These are phyloP conservation scores for Sebastes dallii DNA, from an alignment of 2,797 vertebrate genomes.

Conservation along the genomic window DNA sequence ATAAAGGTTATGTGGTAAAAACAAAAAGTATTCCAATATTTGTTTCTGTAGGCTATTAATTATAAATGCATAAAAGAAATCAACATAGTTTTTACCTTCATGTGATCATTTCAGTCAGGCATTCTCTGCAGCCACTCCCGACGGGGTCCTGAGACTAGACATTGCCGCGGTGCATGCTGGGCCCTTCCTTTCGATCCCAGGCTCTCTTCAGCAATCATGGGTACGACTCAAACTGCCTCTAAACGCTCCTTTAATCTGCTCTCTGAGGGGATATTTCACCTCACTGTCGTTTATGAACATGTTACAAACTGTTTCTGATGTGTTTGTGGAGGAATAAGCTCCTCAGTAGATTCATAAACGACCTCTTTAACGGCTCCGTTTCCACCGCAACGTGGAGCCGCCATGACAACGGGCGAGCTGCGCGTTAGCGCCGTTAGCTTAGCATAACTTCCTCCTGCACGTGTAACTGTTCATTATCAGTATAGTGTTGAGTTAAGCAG, in stretches of 20 bases:
- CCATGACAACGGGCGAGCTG: slow-evolving; percentile 36
- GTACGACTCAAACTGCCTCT: slow-evolving; percentile 56
- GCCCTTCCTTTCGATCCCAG: slow-evolving; percentile 81
- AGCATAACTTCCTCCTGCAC: background rate
- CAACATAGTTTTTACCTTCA: background rate
- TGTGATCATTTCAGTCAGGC: slow-evolving; percentile 58
- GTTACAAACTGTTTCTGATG: background rate
- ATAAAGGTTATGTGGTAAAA: background rate
- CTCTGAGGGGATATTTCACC: accelerated
- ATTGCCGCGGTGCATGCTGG: slow-evolving; percentile 79
- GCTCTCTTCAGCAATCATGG: slow-evolving; percentile 80
- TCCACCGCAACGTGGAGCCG: slow-evolving; percentile 79
- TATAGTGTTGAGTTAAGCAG: background rate
- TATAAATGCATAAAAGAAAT: background rate
- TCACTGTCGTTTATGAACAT: background rate
- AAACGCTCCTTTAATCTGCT: background rate
- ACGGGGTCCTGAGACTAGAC: slow-evolving; percentile 62
- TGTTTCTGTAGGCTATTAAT: background rate
- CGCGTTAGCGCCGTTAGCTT: slow-evolving; percentile 46
- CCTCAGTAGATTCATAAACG: accelerated
- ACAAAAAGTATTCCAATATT: background rate
- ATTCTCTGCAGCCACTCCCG: background rate
- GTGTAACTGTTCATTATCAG: too few species aligned
- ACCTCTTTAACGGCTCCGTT: background rate
- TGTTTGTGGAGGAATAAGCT: background rate